Evolutionary conservation across 2,888 invertebrate species (phyloP), one percentile per base, ranked within the genome.

Genomic region (Drosophila recens): DNA sequence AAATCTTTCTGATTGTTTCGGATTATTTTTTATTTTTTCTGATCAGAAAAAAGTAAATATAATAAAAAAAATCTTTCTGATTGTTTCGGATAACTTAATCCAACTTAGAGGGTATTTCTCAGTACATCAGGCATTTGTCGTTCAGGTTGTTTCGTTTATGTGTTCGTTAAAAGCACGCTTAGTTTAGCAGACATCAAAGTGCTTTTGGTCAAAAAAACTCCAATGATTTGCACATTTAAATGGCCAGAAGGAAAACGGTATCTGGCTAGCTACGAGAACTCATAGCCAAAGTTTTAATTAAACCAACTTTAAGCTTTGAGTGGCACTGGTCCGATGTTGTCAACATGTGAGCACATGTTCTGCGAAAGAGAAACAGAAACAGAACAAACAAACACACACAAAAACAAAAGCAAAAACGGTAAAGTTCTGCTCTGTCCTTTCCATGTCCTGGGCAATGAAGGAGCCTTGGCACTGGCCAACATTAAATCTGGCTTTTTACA

Each of bases 251-350:
- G 56, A 71, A 59, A 63, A 10, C 51, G 56, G 6, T 38, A 36
- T 23, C 9, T 38, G 23, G 30, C 40, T 17, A 40, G 36, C 45
- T 23, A 27, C 68, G 45, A 20, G 43, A 73, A 65, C 43, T 33
- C 36, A n/a, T 15, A 49, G 49, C 23, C 65, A 63, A 82, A 86
- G 63, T 86, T 82, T 82, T 82, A 82, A 82, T 82, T 86, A 82
- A 82, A 86, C 78, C 72, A 86, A 83, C 83, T 83, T 82, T 78
- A 86, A 86, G 87, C 83, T 85, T 77, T 85, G 71, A 46, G 53
- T 75, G 79, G 64, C 70, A 49, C 62, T 78, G 80, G 64, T 43
- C 65, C 59, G 75, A 59, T 15, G 59, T 72, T 72, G 81, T 73
- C 79, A 70, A 72, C 80, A 75, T 58, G 67, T 64, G 45, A 56